Conservation (phyloP, 2,888 invertebrate species). For the Trachelus stipa region DNA sequence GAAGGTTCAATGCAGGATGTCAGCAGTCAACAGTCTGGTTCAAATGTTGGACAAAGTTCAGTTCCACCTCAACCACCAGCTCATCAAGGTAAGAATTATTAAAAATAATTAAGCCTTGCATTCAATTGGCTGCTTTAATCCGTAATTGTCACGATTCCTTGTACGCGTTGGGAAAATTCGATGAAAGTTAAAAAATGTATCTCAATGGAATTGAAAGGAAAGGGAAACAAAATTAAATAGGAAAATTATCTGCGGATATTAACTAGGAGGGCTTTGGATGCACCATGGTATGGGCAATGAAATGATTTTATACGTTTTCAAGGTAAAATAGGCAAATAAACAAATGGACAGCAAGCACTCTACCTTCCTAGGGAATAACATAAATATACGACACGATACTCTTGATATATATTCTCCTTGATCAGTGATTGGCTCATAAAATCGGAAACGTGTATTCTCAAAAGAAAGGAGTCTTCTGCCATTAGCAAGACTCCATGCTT, state of each 20-base stretch:
- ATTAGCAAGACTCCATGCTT: background rate
- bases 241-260: background rate
- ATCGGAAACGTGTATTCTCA: background rate
- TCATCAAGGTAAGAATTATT: conserved; percentile 55
- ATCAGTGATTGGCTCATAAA: background rate
- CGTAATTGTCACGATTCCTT: background rate
- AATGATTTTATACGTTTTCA: background rate
- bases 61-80: conserved; percentile 54
- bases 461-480: background rate
- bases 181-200: background rate
- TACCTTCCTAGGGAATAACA: background rate
- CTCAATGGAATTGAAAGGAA: background rate
- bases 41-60: conserved; percentile 53
- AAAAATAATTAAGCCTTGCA: background rate
- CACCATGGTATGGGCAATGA: background rate
- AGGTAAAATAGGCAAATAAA: background rate
- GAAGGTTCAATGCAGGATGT: conserved; percentile 59
- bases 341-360: background rate
- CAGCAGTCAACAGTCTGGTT: conserved; percentile 52
- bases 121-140: background rate
- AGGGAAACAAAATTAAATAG: background rate
- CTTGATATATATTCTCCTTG: background rate
- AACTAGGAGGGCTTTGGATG: background rate
- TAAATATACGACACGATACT: background rate
- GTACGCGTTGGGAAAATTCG: background rate